Evolutionary conservation across 2,888 invertebrate genomes (phyloP).

Genomic region (Plusia festucae): DNA sequence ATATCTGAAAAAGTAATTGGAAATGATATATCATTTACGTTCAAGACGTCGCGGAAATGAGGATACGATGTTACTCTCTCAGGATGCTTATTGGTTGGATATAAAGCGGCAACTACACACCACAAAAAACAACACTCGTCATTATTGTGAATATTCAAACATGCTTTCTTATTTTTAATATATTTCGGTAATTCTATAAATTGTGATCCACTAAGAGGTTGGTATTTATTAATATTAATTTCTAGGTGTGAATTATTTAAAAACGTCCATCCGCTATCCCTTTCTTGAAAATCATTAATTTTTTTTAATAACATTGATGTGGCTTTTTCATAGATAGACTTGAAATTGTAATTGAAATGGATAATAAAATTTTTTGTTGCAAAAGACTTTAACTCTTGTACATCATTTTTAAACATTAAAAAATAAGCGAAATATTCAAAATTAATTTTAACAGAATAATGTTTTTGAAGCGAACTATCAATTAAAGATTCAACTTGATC

Average conservation of each 20-base stretch:
- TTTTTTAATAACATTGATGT: neutral
- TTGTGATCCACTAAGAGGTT: constrained; percentile 5
- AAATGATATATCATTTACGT: neutral
- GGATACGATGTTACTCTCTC: neutral
- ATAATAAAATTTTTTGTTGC: no score
- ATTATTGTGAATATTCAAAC: no score
- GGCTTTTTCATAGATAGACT: no score
- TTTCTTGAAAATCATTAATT: constrained; percentile 1
- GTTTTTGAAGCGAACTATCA: no score
- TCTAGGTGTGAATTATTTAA: constrained; percentile 1
- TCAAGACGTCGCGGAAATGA: neutral
- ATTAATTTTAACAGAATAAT: no score
- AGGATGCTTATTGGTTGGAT: neutral
- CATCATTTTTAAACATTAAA: no score
- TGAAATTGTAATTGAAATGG: no score
- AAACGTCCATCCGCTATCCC: constrained; percentile 3
- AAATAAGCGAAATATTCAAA: no score
- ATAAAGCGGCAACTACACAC: neutral
- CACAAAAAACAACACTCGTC: no score
- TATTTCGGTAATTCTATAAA: constrained; percentile 2
- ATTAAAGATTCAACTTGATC: no score
- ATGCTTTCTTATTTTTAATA: neutral
- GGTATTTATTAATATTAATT: constrained; percentile 2
- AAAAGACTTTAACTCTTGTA: no score
- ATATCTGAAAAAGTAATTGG: neutral